Conservation (phyloP, 2,888 invertebrate genomes). For the Minunthozetes semirufus region DNA sequence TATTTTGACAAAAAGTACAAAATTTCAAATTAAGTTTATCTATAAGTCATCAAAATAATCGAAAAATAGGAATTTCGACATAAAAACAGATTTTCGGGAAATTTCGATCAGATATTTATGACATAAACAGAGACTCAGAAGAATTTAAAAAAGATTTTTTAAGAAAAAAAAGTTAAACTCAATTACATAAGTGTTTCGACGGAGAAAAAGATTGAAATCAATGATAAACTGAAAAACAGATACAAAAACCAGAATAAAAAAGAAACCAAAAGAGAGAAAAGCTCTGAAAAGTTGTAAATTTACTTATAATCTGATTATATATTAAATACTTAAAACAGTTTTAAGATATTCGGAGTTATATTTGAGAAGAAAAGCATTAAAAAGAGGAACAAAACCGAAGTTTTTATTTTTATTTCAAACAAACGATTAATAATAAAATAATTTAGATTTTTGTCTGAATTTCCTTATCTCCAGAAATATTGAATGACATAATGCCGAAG, state of each 20-base stretch:
- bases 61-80: not conserved
- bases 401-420: not conserved
- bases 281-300: not conserved
- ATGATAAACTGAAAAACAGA: not conserved
- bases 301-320: not conserved
- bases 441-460: not conserved
- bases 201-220: not conserved
- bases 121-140: no score
- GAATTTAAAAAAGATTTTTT: slow-evolving; percentile 11
- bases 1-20: not conserved
- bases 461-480: not conserved
- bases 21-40: not conserved
- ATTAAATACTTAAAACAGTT: not conserved
- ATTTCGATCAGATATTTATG: no score
- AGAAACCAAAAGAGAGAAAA: not conserved
- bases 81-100: not conserved
- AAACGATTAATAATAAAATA: not conserved
- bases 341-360: no score
- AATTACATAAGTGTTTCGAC: no score
- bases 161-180: not conserved
- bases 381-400: no score
- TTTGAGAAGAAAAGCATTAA: no score
- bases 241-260: not conserved
- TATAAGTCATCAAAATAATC: not conserved
- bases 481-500: not conserved